Percentiles rank a stretch among this genome's conserved stretches.
Conservation (phyloP, 2,888 invertebrate species). For the Harpagoxenus sublaevis region DNA sequence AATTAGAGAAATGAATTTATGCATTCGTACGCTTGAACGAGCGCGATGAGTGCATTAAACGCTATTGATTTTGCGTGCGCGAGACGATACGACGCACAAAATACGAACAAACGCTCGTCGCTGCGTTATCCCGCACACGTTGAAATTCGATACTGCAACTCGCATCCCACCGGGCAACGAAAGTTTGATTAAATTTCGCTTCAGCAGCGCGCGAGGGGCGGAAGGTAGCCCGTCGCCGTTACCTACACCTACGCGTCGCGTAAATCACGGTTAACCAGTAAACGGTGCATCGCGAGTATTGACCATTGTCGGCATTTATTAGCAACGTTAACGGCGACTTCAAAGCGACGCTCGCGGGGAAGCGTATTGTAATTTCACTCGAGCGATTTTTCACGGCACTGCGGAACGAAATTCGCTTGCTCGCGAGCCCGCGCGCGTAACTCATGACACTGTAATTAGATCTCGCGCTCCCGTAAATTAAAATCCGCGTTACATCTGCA, state of each 20-base stretch:
- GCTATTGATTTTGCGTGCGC: slow-evolving; percentile 35
- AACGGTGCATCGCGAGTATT: slow-evolving; percentile 27
- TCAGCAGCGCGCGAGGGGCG: background rate
- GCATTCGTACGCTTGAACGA: slow-evolving; percentile 14
- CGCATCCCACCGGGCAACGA: slow-evolving; percentile 39
- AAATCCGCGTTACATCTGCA: slow-evolving; percentile 34
- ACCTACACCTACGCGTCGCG: slow-evolving; percentile 18
- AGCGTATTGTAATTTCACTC: slow-evolving; percentile 15
- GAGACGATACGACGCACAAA: slow-evolving; percentile 30
- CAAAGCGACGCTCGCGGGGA: background rate
- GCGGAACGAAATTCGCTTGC: slow-evolving; percentile 1
- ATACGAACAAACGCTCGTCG: slow-evolving; percentile 5
- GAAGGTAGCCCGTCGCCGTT: background rate
- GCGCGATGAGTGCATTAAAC: slow-evolving; percentile 15
- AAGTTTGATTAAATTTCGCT: slow-evolving; percentile 58
- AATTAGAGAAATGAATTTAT: slow-evolving; percentile 36
- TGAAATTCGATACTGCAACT: slow-evolving; percentile 55
- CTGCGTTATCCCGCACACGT: slow-evolving; percentile 23
- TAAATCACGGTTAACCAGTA: slow-evolving; percentile 40
- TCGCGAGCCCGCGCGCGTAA: background rate
- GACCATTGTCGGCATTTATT: slow-evolving; percentile 42
- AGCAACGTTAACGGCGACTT: slow-evolving; percentile 19
- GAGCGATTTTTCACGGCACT: slow-evolving; percentile 26
- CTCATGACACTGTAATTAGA: slow-evolving; percentile 42
- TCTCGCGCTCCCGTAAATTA: slow-evolving; percentile 41